phyloP scores from a whole-genome alignment of 2,797 vertebrate species.

The Zonotrichia albicollis region DNA sequence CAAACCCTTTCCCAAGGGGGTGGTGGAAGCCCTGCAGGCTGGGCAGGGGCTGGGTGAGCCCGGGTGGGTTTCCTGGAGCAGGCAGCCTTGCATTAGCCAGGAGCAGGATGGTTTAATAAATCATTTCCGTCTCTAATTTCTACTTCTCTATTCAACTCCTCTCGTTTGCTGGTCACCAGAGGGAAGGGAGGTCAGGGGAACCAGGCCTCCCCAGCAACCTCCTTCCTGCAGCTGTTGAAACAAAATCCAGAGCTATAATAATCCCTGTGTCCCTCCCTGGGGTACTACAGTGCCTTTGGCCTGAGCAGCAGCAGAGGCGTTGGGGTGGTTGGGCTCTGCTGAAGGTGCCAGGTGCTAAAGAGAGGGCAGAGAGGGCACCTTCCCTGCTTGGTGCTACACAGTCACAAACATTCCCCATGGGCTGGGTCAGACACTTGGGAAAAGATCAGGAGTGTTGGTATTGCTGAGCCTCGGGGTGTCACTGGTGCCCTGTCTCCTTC shows the following conservation, averaged over 20 bases:
- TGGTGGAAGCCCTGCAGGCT: background rate
- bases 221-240: constrained; percentile 69
- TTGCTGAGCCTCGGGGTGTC: background rate
- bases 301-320: fast-evolving
- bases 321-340: background rate
- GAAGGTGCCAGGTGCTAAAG: background rate
- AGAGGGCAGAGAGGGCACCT: background rate
- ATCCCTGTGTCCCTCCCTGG: background rate
- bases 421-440: background rate
- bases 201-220: constrained; percentile 46
- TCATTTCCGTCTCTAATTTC: constrained; percentile 54
- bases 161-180: background rate
- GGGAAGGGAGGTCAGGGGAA: constrained; percentile 61
- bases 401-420: background rate
- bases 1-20: background rate
- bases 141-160: background rate
- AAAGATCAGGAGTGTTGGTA: background rate
- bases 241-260: constrained; percentile 30
- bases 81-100: background rate
- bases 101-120: constrained; percentile 54
- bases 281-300: fast-evolving
- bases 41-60: background rate
- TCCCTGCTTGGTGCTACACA: fast-evolving
- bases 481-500: background rate
- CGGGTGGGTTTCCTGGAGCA: background rate